Conservation (phyloP, 2,888 invertebrate genomes). For the Phytoseiulus persimilis region DNA sequence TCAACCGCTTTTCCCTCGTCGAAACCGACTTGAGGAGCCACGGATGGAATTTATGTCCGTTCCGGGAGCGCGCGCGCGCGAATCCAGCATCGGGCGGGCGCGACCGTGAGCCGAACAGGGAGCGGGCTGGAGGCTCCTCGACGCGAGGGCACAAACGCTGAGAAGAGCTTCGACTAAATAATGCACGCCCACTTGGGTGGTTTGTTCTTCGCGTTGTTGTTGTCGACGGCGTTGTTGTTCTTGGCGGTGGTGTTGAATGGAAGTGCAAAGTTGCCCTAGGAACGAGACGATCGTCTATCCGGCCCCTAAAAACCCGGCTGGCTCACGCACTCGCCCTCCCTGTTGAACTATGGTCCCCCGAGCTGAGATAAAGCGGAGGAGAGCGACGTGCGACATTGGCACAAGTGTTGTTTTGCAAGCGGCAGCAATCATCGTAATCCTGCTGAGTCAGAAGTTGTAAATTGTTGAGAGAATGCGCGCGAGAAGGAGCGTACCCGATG, state of each 20-base stretch:
- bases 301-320: not conserved
- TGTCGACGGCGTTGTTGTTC: not conserved
- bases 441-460: not conserved
- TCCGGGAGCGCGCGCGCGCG: not conserved
- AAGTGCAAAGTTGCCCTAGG: not conserved
- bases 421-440: not conserved
- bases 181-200: not conserved
- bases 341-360: not conserved
- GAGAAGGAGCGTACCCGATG: not conserved
- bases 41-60: not conserved
- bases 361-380: not conserved
- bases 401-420: not conserved
- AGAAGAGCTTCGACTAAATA: not conserved
- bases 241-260: not conserved
- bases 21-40: not conserved
- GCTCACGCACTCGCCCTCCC: not conserved
- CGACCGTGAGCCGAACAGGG: not conserved
- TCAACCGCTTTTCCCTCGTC: no score
- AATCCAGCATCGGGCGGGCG: not conserved
- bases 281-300: not conserved
- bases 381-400: not conserved
- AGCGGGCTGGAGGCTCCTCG: no score
- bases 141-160: not conserved
- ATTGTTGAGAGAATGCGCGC: not conserved
- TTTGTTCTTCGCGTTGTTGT: not conserved